Conservation (phyloP, 2,113 vertebrate species). For the Rhinoderma darwinii region DNA sequence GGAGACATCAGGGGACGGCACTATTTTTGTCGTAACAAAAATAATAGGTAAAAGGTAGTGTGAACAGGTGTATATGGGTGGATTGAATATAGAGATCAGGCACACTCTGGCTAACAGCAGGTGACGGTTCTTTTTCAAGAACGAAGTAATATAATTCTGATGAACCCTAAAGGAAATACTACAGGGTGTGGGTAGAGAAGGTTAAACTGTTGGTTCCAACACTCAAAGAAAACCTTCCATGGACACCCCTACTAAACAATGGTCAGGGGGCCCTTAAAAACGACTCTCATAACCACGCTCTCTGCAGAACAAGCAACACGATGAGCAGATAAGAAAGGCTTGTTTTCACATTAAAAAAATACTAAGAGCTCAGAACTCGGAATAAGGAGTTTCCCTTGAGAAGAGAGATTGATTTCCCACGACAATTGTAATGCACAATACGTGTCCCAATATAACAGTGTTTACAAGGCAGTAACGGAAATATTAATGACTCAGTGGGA, state of each 20-base stretch:
- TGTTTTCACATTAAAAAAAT: not conserved
- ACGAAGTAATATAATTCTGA: not conserved
- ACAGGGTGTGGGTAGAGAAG: not conserved
- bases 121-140: not conserved
- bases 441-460: not conserved
- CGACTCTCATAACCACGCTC: not conserved
- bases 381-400: conserved; percentile 22
- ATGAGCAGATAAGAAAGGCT: not conserved
- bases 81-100: not conserved
- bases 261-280: not conserved
- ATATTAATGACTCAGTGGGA: conserved; percentile 30
- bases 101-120: not conserved
- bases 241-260: not conserved
- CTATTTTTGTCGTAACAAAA: too few relatives aligned
- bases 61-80: not conserved
- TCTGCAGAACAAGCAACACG: not conserved
- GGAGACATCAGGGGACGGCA: too few relatives aligned
- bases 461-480: conserved; percentile 40
- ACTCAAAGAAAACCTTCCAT: not conserved
- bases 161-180: too few relatives aligned
- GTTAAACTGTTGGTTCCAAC: not conserved
- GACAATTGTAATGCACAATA: conserved; percentile 10
- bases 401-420: conserved; percentile 15
- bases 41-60: too few relatives aligned
- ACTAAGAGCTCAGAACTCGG: not conserved